Base-by-base conservation (phyloP, 1,140 invertebrate genomes). In the Drosophila malerkotliana region DNA sequence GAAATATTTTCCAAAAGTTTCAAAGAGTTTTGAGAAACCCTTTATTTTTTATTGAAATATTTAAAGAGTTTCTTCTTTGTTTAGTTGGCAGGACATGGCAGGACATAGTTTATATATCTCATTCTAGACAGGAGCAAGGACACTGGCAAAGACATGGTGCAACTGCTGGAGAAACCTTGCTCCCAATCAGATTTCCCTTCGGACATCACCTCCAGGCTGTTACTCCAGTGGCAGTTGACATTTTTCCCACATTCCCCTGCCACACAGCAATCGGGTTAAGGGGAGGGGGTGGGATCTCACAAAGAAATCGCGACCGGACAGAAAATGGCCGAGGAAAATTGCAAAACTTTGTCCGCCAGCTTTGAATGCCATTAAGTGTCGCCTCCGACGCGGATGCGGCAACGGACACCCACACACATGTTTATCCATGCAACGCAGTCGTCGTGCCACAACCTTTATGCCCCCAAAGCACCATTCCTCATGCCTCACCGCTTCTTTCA, bases 301-400 rank as follows among this genome's bases (percentile, higher is more conserved):
- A 76, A 77, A 61, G 51, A 58, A 85, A 80, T 80, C 77, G 77
- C 67, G 63, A 61, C 62, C 66, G 41, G 73, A 72, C 72, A 73
- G 51, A 56, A 44, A 85, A 85, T 85, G 77, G 74, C 66, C 77
- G 61, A 79, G 82, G 69, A 72, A 80, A 83, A 83, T 83, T 72
- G 71, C 81, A 68, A 80, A 83, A 85, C 81, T 83, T 85, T 72
- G 48, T 53, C 51, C 41, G 72, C 47, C 52, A 68, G 63, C 72
- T 68, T 72, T 85, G 81, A 77, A 84, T 85, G 77, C 62, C 81
- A 77, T 80, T 80, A 85, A 62, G 66, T 63, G 76, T 72, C 51
- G 55, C 59, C 51, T 15, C 49, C 14, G 49, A 51, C 39, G 7
- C 45, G 24, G 34, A 37, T 14, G 5, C 9, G 3, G n/a, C 34